Percentiles rank a stretch among this genome's conserved stretches.
Evolutionary conservation across 2,888 invertebrate species (phyloP).

Genomic region (Loripinus fragilis): DNA sequence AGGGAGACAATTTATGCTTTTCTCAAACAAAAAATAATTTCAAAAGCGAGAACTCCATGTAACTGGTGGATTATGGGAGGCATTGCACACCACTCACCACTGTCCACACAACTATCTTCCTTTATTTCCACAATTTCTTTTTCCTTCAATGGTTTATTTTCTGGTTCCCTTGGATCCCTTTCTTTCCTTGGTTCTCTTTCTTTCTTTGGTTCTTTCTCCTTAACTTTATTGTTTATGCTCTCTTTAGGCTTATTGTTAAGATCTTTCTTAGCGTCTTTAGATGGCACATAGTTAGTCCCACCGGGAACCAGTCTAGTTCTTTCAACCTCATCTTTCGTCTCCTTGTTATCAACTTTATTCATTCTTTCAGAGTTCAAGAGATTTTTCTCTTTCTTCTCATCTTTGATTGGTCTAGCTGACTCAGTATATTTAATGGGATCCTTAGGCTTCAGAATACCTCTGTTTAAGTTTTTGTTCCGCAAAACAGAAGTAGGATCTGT

Average conservation of each 20-base stretch:
- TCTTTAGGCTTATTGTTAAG: neutral
- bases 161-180: too few relatives aligned
- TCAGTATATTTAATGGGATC: neutral
- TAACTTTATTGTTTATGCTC: neutral
- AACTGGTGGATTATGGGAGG: neutral
- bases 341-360: neutral
- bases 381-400: neutral
- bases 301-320: conserved; percentile 1
- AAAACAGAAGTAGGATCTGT: neutral
- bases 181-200: neutral
- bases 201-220: neutral
- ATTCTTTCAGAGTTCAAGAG: neutral
- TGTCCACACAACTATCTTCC: neutral
- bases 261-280: conserved; percentile 15
- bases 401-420: neutral
- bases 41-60: too few relatives aligned
- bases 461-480: conserved; percentile 2
- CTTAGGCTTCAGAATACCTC: conserved; percentile 12
- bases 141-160: neutral
- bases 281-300: conserved; percentile 14
- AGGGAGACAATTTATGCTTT: too few relatives aligned
- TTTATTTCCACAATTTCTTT: neutral
- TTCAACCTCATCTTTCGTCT: neutral
- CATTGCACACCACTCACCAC: conserved; percentile 8
- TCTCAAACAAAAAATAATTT: too few relatives aligned